Base-by-base conservation (phyloP, 2,113 vertebrate species). In the Agapornis roseicollis region DNA sequence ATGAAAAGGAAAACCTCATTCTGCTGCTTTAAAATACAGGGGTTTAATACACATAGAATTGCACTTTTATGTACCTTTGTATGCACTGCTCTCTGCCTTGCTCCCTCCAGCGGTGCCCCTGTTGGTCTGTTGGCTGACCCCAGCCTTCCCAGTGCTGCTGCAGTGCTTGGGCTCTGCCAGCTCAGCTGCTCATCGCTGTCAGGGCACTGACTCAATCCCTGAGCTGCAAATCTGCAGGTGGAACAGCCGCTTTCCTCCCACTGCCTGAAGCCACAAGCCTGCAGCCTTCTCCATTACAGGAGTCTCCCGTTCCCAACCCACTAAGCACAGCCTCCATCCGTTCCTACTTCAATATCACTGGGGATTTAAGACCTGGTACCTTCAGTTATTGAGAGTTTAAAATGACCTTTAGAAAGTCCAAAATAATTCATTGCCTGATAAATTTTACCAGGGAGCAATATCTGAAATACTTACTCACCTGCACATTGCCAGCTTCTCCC, bases 41-140 rank as follows among this genome's bases (percentile, higher is more conserved):
- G 0, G 3, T 18, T 44, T 10, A 35, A 2, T 1, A 2, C 19
- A 3, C 1, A 24, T 0, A 22, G 37, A 13, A 3, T 10, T 8
- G 14, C 7, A 55, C 24, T 3, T 49, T 13, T 10, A 10, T 1
- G 0, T 8, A 22, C 56, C 6, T 71, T 44, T 39, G 33, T 1
- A 0, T 5, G 17, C 8, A 4, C 5, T 18, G 18, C 15, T 68
- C 22, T 47, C 66, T 56, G 80, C 49, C 19, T 5, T 1, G 8
- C 28, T 79, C 28, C 7, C 55, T 82, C 31, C 12, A 3, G 56
- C 1, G 0, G 17, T 11, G 39, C 15, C 42, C 4, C 0, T 7
- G 28, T 27, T 4, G 22, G 7, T 46, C n/a, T 37, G 49, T n/a
- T 15, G 0, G 1, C 81, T 29, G 63, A 10, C 28, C 41, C 20